Base-by-base conservation (phyloP, 1,140 invertebrate species). In the Cydia splendana region DNA sequence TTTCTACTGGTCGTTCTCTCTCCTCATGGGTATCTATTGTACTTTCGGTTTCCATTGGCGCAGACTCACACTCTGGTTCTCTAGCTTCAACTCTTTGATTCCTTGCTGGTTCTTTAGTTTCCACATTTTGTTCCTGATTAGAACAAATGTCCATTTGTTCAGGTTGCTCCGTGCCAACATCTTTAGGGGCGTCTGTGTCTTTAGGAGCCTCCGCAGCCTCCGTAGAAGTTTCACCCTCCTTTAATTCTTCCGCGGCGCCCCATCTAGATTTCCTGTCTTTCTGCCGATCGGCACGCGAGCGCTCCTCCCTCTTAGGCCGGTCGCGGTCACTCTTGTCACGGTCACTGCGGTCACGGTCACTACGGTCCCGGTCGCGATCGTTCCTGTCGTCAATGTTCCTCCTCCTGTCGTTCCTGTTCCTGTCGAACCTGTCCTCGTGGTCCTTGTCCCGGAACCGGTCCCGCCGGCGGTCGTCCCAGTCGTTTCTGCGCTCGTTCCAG, bases 251-350 rank as follows among this genome's bases (percentile, higher is more conserved):
- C 0, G 88, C 85, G 0, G 90, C 91, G 2, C 90, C 91, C 91
- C 91, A 93, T 53, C 91, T 84, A 0, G 90, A 92, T 74, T 92
- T 93, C 57, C 91, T 87, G 79, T 92, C 91, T 79, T 87, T 92
- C 45, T 92, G 89, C 69, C 90, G 81, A 30, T 87, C 84, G 0
- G 84, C 74, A 13, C 77, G 34, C 28, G 75, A 30, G 42, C 42
- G 42, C 20, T 76, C 65, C 5, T 76, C 48, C 42, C 38, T 42
- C 13, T 62, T n/a, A 13, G 48, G 57, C 13, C 74, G 53, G 13
- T 76, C 57, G 7, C 42, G 45, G 48, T 75, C 42, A 62, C n/a
- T 65, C 51, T 53, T 24, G 28, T 42, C 48, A 7, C 62, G 75
- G 30, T 75, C 75, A 34, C 30, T 65, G 38, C 65, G 15, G 45